phyloP scores from a whole-genome alignment of 2,797 vertebrate species.

The Syndactyla subalaris region DNA sequence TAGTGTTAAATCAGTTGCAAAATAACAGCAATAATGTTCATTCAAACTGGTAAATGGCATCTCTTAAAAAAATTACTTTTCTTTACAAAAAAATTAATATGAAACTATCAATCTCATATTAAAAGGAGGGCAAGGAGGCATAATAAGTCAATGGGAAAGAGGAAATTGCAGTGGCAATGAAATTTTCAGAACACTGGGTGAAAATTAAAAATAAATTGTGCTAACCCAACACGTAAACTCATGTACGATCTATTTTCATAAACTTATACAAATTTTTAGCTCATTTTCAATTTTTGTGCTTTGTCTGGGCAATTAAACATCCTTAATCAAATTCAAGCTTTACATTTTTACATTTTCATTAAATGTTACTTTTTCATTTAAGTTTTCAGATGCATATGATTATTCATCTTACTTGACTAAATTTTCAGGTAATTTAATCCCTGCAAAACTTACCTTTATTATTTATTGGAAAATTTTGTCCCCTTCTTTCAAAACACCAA shows the following conservation, averaged over 20 bases:
- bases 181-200: background rate
- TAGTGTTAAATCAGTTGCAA: background rate
- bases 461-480: background rate
- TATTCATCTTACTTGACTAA: background rate
- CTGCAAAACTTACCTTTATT: background rate
- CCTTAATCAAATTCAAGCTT: background rate
- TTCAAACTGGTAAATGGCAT: background rate
- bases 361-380: background rate
- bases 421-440: background rate
- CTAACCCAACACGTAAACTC: background rate
- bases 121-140: background rate
- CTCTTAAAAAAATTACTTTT: background rate
- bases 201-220: background rate
- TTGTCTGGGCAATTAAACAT: background rate
- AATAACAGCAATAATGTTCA: background rate
- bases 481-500: background rate
- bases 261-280: background rate
- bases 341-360: background rate
- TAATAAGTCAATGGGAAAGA: background rate
- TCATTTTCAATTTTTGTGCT: background rate
- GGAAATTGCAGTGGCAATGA: background rate
- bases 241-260: background rate
- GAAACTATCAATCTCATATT: background rate
- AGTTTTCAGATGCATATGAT: background rate
- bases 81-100: background rate